Evolutionary conservation across 2,797 vertebrate genomes (phyloP).

Genomic region (Xiphorhynchus erythropygius): DNA sequence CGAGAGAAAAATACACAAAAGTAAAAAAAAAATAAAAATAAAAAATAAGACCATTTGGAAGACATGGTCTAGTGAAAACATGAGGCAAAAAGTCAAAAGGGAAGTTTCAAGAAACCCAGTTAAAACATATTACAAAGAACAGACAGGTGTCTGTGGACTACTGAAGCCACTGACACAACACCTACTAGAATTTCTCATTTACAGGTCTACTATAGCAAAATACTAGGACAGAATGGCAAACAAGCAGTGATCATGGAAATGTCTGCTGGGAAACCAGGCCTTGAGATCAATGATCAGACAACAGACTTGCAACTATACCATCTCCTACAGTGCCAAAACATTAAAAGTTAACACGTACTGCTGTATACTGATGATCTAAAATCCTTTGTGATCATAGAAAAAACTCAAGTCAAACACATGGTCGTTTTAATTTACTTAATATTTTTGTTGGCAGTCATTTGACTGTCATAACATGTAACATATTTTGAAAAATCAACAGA

Average conservation of each 20-base stretch:
- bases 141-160: not conserved
- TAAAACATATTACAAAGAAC: not conserved
- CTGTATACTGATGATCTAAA: not conserved
- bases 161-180: not conserved
- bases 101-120: not conserved
- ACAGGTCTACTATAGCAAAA: not conserved
- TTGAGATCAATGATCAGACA: not conserved
- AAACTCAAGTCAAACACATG: not conserved
- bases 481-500: not conserved
- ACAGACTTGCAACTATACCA: not conserved
- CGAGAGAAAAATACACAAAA: not conserved
- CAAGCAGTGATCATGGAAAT: conserved; percentile 1
- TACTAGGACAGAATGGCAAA: conserved; percentile 12
- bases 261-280: not conserved
- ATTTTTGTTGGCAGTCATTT: not conserved
- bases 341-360: not conserved
- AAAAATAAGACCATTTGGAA: not conserved
- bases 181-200: not conserved
- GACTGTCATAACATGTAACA: not conserved
- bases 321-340: not conserved
- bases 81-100: not conserved
- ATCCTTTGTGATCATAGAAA: not conserved
- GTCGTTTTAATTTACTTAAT: not conserved
- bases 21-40: not conserved
- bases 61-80: not conserved